Evolutionary conservation across 1,140 invertebrate genomes (phyloP).

Genomic region (Catajapyx aquilonaris): DNA sequence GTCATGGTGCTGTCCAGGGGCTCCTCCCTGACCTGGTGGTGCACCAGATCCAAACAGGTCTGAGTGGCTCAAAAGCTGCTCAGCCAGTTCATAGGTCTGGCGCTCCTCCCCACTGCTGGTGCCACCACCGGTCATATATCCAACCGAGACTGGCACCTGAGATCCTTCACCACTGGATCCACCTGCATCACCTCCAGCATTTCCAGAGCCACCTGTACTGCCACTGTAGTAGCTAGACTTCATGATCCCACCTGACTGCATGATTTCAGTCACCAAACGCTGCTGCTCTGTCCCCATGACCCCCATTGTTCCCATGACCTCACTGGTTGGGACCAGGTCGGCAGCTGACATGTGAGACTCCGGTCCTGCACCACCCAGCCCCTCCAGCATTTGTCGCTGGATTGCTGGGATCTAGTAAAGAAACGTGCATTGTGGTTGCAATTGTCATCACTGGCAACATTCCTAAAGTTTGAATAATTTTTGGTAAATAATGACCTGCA

Average conservation of each 20-base stretch:
- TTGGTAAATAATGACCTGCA: too few relatives aligned
- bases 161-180: neutral
- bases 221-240: neutral
- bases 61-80: neutral
- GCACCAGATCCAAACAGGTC: too few relatives aligned
- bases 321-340: neutral
- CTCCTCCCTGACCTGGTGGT: neutral
- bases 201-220: neutral
- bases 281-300: neutral
- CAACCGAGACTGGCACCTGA: neutral
- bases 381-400: neutral
- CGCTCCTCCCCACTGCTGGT: neutral
- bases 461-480: too few relatives aligned
- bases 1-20: conserved; percentile 2
- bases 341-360: neutral
- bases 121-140: neutral
- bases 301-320: neutral
- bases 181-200: too few relatives aligned
- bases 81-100: neutral
- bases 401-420: neutral
- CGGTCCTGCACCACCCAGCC: neutral
- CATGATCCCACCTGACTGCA: neutral
- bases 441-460: too few relatives aligned
- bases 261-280: neutral
- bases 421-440: too few relatives aligned